These are phyloP conservation scores for Callosobruchus maculatus DNA, from an alignment of 2,888 invertebrate species.

Conservation along the genomic window DNA sequence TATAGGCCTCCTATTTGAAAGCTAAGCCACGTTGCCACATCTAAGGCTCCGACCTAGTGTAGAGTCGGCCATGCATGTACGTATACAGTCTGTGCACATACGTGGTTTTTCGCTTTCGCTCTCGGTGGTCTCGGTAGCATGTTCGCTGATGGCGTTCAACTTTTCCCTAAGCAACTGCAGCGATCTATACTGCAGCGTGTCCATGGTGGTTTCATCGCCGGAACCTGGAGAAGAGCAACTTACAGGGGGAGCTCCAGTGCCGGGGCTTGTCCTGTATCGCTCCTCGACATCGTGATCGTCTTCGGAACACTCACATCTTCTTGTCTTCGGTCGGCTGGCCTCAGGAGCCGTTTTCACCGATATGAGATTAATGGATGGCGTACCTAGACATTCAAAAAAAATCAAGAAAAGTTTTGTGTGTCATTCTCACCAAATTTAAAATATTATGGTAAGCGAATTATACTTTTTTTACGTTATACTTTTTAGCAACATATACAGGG, in stretches of 20 bases:
- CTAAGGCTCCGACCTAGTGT: too few relatives aligned
- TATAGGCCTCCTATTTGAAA: too few relatives aligned
- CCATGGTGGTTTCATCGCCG: constrained; percentile 3
- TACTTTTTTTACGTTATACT: too few relatives aligned
- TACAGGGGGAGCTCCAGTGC: neutral
- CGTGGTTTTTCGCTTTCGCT: constrained; percentile 13
- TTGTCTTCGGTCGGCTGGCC: neutral
- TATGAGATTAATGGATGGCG: too few relatives aligned
- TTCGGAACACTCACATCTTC: neutral
- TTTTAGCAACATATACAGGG: too few relatives aligned
- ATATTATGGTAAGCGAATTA: too few relatives aligned
- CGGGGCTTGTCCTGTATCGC: constrained; percentile 1
- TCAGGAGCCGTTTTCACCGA: neutral
- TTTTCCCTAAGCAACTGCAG: constrained; percentile 25
- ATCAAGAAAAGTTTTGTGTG: too few relatives aligned
- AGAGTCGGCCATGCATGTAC: too few relatives aligned
- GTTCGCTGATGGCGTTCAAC: constrained; percentile 28
- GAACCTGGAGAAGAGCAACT: neutral
- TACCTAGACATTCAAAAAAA: too few relatives aligned
- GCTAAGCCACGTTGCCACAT: too few relatives aligned
- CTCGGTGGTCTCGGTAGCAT: constrained; percentile 14
- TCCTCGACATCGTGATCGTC: neutral
- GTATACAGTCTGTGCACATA: neutral
- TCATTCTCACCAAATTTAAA: too few relatives aligned
- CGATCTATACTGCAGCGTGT: constrained; percentile 10